phyloP scores from a whole-genome alignment of 2,797 vertebrate species.

The Melopsittacus undulatus region DNA sequence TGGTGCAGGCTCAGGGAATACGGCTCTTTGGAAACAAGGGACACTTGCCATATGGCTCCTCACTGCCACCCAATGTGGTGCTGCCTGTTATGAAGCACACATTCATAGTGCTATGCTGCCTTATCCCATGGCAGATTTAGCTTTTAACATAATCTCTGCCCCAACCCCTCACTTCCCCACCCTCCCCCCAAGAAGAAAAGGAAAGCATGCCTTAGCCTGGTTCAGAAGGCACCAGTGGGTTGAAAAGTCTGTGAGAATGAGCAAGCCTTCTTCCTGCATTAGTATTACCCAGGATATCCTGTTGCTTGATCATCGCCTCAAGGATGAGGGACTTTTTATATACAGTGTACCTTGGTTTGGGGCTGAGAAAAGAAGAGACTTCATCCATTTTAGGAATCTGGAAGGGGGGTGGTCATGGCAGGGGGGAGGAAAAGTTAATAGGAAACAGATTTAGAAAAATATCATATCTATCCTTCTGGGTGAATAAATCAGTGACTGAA shows the following conservation, averaged over 20 bases:
- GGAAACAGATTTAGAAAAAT: slow-evolving; percentile 67
- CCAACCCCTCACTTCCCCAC: background rate
- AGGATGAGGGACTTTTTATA: slow-evolving; percentile 46
- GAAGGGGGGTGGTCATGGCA: slow-evolving; percentile 14
- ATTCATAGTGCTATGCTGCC: background rate
- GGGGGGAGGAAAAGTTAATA: slow-evolving; percentile 50
- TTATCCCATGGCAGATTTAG: background rate
- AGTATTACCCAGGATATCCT: slow-evolving; percentile 67
- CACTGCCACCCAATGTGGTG: rapidly evolving
- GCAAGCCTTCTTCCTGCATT: slow-evolving; percentile 48
- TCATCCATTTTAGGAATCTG: slow-evolving; percentile 60
- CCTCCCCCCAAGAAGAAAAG: background rate
- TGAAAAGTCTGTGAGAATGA: slow-evolving; percentile 57
- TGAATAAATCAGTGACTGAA: slow-evolving; percentile 47
- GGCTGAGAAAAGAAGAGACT: slow-evolving; percentile 57
- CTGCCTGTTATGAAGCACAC: rapidly evolving
- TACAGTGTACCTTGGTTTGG: slow-evolving; percentile 35
- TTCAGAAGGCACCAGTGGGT: slow-evolving; percentile 37
- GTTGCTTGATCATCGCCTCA: slow-evolving; percentile 49
- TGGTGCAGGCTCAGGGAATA: background rate
- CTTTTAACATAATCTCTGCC: background rate
- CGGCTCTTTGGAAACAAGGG: background rate
- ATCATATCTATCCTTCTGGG: slow-evolving; percentile 42
- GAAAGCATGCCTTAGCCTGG: background rate
- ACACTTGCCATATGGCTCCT: background rate